Conservation (phyloP, 92 coral and sea anemone species). For the Nematostella vectensis region DNA sequence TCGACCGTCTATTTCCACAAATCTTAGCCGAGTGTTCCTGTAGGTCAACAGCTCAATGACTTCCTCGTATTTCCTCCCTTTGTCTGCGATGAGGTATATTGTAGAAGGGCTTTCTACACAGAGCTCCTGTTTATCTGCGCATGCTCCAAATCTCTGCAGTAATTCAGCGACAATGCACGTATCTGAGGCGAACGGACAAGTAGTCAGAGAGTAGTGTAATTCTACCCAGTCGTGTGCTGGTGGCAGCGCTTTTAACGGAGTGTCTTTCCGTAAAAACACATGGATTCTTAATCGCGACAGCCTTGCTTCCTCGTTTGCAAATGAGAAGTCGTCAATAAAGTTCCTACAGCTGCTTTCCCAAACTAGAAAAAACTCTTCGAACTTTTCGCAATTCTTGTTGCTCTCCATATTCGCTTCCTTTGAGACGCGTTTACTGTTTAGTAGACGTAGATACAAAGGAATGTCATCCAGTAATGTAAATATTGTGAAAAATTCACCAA, state of each 20-base stretch:
- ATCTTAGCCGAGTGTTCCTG: conserved; percentile 20
- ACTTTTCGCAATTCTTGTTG: no score
- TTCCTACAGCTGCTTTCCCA: conserved; percentile 99
- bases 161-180: conserved; percentile 50
- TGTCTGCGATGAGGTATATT: conserved; percentile 57
- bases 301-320: conserved; percentile 46
- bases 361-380: conserved; percentile 62
- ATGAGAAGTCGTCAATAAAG: conserved; percentile 62
- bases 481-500: no score
- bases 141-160: conserved; percentile 34
- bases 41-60: conserved; percentile 52
- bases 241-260: conserved; percentile 75
- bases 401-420: no score
- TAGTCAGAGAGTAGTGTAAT: conserved; percentile 56
- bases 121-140: conserved; percentile 16
- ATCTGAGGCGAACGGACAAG: conserved; percentile 90
- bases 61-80: conserved; percentile 78
- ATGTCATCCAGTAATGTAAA: no score
- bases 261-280: conserved; percentile 81
- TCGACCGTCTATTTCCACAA: conserved; percentile 61
- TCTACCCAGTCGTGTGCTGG: conserved; percentile 63
- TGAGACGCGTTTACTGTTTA: no score
- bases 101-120: conserved; percentile 1
- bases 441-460: no score
- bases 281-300: conserved; percentile 49